Conservation (phyloP, 92 coral and sea anemone genomes). For the Umimayanthus chanpuru region DNA sequence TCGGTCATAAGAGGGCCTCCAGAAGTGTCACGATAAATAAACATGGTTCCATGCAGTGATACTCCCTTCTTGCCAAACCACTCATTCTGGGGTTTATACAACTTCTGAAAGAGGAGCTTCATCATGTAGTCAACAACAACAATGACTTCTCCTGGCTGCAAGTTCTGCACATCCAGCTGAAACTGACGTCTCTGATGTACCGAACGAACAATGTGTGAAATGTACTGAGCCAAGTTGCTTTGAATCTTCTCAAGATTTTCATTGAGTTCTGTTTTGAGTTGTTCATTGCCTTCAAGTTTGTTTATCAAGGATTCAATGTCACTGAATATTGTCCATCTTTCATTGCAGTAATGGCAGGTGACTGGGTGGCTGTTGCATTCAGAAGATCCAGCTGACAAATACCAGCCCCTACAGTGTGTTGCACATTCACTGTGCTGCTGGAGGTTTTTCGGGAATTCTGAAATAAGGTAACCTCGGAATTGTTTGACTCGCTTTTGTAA, state of each 20-base stretch:
- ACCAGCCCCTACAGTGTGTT: slow-evolving; percentile 29
- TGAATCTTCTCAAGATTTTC: slow-evolving; percentile 2
- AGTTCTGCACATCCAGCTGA: slow-evolving; percentile 40
- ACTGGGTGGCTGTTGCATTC: neutral
- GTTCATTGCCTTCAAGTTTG: slow-evolving; percentile 21
- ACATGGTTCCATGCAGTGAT: slow-evolving; percentile 59
- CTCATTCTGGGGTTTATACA: slow-evolving; percentile 55
- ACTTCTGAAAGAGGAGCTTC: slow-evolving; percentile 51
- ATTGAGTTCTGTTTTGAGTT: neutral
- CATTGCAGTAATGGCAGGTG: slow-evolving; percentile 40
- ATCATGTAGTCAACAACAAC: slow-evolving; percentile 63
- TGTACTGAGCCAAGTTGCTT: slow-evolving; percentile 45
- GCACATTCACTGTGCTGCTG: slow-evolving; percentile 35
- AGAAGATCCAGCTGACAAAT: slow-evolving; percentile 26
- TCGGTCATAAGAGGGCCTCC: slow-evolving; percentile 42
- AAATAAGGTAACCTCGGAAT: slow-evolving; percentile 36
- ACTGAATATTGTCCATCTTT: slow-evolving; percentile 17
- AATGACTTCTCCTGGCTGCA: slow-evolving; percentile 53
- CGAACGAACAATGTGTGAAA: slow-evolving; percentile 64
- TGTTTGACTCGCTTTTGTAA: slow-evolving; percentile 1
- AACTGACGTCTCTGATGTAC: slow-evolving; percentile 45
- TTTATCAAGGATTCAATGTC: no score
- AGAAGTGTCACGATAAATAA: slow-evolving; percentile 32
- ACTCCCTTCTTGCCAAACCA: slow-evolving; percentile 61
- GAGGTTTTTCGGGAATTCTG: slow-evolving; percentile 15